Evolutionary conservation across 2,888 invertebrate species (phyloP).

Genomic region (Drosophila engyochracea): DNA sequence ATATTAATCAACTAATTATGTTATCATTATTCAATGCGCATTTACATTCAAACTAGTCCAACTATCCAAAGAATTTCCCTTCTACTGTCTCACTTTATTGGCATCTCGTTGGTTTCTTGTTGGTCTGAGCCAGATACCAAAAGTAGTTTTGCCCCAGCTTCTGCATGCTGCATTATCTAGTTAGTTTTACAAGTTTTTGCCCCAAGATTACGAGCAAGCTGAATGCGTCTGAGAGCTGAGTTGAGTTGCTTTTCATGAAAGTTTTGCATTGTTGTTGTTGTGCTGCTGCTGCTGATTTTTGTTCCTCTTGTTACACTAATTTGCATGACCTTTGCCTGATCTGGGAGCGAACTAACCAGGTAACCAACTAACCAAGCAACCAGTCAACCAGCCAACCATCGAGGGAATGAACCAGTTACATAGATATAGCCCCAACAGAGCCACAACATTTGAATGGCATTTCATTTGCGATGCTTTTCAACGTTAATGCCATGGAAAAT

Average conservation of each 20-base stretch:
- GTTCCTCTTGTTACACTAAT: conserved; percentile 64
- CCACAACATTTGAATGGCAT: conserved; percentile 68
- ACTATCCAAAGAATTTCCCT: conserved; percentile 3
- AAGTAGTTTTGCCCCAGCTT: conserved; percentile 35
- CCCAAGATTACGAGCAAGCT: conserved; percentile 66
- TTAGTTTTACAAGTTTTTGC: conserved; percentile 73
- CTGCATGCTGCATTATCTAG: conserved; percentile 66
- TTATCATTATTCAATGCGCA: conserved; percentile 10
- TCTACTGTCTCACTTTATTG: conserved; percentile 42
- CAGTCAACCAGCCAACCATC: conserved; percentile 22
- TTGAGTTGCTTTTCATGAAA: conserved; percentile 64
- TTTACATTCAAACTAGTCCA: conserved; percentile 1
- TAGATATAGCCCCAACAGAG: conserved; percentile 28
- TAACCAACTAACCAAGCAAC: conserved; percentile 63
- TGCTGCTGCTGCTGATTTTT: conserved; percentile 43
- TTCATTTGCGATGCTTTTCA: conserved; percentile 74
- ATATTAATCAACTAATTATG: conserved; percentile 23
- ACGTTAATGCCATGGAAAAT: conserved; percentile 76
- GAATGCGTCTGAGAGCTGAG: conserved; percentile 22
- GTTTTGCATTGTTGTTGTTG: conserved; percentile 60
- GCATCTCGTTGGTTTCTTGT: conserved; percentile 27
- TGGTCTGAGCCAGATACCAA: conserved; percentile 22
- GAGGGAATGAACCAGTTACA: conserved; percentile 24
- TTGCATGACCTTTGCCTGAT: conserved; percentile 72
- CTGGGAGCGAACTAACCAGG: conserved; percentile 46